phyloP scores from a whole-genome alignment of 2,113 vertebrate species.

The Chroicocephalus ridibundus region DNA sequence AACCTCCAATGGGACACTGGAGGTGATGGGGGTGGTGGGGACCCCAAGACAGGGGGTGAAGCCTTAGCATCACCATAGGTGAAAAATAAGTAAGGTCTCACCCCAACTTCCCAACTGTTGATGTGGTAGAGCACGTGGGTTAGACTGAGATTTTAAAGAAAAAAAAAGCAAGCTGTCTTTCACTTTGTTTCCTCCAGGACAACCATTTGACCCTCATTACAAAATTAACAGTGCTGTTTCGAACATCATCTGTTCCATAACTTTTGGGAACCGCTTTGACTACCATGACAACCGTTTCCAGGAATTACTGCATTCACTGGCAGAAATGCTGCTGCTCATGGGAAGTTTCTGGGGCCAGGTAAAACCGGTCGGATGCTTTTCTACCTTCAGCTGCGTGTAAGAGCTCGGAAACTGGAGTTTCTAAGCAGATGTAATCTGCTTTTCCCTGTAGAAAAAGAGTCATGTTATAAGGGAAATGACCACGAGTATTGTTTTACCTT shows the following conservation, averaged over 20 bases:
- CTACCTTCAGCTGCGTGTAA: background rate
- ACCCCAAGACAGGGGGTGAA: background rate
- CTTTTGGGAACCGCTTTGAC: constrained; percentile 87
- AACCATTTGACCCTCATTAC: constrained; percentile 76
- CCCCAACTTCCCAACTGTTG: background rate
- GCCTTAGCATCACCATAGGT: background rate
- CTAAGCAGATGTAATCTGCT: background rate
- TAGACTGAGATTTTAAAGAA: background rate
- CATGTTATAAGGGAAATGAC: background rate
- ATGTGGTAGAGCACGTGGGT: background rate
- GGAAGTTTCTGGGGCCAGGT: constrained; percentile 67
- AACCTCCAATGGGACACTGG: accelerated
- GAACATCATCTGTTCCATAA: constrained; percentile 83
- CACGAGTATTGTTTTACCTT: background rate
- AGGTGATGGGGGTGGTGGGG: background rate
- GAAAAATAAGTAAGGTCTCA: background rate
- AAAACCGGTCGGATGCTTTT: background rate
- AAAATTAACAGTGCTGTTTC: constrained; percentile 80
- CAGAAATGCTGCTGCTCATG: constrained; percentile 62
- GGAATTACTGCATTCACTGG: constrained; percentile 77
- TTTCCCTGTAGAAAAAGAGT: background rate
- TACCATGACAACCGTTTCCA: constrained; percentile 81
- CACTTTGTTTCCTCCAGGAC: constrained; percentile 59
- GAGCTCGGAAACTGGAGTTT: background rate
- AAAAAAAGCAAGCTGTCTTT: background rate